Evolutionary conservation across 2,113 vertebrate genomes (phyloP).

Genomic region (Tetrao urogallus): DNA sequence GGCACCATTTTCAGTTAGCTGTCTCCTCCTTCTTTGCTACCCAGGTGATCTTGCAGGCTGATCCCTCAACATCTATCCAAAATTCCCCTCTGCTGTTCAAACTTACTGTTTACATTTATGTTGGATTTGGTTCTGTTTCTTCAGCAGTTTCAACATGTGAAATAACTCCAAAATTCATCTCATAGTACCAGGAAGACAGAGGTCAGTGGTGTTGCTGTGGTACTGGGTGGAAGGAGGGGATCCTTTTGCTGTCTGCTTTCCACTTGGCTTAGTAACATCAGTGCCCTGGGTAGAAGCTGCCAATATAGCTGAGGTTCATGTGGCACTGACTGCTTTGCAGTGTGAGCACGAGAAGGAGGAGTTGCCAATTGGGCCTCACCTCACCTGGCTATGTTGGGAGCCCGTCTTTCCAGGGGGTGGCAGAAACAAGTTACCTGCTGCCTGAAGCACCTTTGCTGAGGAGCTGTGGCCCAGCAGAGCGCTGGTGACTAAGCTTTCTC

Average conservation of each 20-base stretch:
- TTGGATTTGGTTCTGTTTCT: background rate
- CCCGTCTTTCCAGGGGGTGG: background rate
- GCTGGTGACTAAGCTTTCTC: background rate
- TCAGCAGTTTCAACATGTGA: background rate
- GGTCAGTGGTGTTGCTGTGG: background rate
- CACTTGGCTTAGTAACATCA: background rate
- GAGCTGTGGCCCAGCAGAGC: background rate
- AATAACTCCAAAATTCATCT: background rate
- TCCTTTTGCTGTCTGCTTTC: fast-evolving
- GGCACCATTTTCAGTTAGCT: background rate
- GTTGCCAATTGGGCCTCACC: background rate
- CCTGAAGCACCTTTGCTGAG: background rate
- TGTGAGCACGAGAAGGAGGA: background rate
- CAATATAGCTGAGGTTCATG: fast-evolving
- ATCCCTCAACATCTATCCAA: background rate
- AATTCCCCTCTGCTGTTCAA: background rate
- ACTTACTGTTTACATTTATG: background rate
- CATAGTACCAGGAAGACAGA: too few species aligned
- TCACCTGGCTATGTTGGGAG: background rate
- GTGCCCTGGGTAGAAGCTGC: fast-evolving
- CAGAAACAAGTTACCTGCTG: background rate
- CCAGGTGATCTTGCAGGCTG: background rate
- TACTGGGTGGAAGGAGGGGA: background rate
- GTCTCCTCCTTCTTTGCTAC: background rate
- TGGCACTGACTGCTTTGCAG: background rate